Percentiles rank a stretch among this genome's conserved stretches.
Conservation (phyloP, 2,888 invertebrate genomes). For the Arctia plantaginis region DNA sequence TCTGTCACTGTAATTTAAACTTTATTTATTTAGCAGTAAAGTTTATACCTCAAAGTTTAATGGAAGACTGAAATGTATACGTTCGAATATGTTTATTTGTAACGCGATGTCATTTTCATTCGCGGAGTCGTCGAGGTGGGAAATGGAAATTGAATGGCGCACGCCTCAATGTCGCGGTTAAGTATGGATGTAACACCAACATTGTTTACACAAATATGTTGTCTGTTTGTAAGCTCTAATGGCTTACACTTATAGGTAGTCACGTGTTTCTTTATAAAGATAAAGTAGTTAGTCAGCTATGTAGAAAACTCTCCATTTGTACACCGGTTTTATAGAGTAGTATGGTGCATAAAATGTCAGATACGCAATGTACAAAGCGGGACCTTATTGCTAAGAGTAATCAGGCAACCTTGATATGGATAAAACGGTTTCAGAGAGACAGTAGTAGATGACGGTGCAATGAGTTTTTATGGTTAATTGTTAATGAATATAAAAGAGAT, state of each 20-base stretch:
- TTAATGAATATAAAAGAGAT: too few species aligned
- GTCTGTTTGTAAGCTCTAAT: conserved; percentile 1
- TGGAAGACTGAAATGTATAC: conserved; percentile 11
- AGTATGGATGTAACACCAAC: conserved; percentile 1
- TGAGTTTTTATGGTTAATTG: too few species aligned
- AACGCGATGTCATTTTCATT: conserved; percentile 56
- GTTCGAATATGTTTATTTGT: conserved; percentile 37
- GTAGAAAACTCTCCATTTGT: too few species aligned
- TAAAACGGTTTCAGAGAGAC: too few species aligned
- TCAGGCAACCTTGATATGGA: too few species aligned
- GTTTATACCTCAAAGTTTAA: conserved; percentile 2
- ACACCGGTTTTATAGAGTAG: too few species aligned
- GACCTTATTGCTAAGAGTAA: too few species aligned
- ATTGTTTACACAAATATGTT: conserved; percentile 5
- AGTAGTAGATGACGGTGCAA: too few species aligned
- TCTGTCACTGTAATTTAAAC: conserved; percentile 18
- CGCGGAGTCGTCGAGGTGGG: conserved; percentile 40
- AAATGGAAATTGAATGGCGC: conserved; percentile 58
- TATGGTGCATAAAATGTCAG: too few species aligned
- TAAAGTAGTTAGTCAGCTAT: too few species aligned
- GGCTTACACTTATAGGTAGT: neutral
- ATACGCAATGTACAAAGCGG: too few species aligned
- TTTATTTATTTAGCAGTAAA: conserved; percentile 15
- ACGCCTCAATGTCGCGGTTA: conserved; percentile 39
- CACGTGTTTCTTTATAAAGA: neutral